Evolutionary conservation across 2,888 invertebrate genomes (phyloP), one percentile per base, ranked within the genome.

Genomic region (Xylota segnis): DNA sequence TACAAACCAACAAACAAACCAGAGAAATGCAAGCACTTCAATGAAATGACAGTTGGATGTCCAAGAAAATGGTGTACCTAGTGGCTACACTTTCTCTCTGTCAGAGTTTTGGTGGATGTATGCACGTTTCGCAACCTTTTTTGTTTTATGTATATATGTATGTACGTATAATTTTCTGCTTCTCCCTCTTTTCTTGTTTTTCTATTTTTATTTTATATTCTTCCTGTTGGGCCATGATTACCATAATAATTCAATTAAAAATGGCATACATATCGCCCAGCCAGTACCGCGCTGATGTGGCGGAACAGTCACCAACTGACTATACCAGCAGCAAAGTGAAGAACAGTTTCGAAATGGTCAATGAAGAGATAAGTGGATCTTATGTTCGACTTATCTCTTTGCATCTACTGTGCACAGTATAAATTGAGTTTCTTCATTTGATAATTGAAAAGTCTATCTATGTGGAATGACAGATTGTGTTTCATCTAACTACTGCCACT

Each of bases 181-280:
- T 40, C 40, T 54, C 29, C 29, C 27, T 37, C 32, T 45, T 9
- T 54, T 12, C 16, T 4, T 7, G 10, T 47, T 34, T 40, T 52
- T 43, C 16, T 78, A 14, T 56, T 54, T 66, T 16, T 54, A 40
- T 59, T 72, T 61, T 12, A 16, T 78, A 54, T 50, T 83, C 82
- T 78, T 79, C 79, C 68, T 82, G 68, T 47, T 75, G 68, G 29
- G 45, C 32, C 50, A 74, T 54, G 78, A 78, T 79, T 75, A 79
- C 34, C 74, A 84, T 84, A 79, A 84, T 79, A 79, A 79, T 70
- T 84, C 74, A 63, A 84, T 79, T 84, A 79, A 84, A 77, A 72
- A 75, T 75, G 74, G 74, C 74, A 84, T 74, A 68, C 78, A 68
- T 70, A 75, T 56, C 14, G 23, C 37, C 6, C 18, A 32, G 52